Conservation (phyloP, 2,113 vertebrate genomes). For the Acanthisitta chloris region DNA sequence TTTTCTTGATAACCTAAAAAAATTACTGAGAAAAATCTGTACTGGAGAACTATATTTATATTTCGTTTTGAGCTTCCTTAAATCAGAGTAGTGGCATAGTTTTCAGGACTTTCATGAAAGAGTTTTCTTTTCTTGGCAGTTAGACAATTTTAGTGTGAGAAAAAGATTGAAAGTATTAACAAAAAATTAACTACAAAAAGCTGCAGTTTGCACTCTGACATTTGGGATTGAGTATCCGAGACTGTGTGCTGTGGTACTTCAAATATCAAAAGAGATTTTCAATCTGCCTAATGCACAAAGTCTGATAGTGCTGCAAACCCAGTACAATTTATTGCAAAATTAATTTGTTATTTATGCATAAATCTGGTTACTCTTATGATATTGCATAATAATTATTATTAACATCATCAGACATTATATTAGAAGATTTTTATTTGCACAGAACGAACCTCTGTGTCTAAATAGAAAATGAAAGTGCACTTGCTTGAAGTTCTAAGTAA, state of each 20-base stretch:
- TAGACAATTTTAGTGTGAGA: slow-evolving; percentile 27
- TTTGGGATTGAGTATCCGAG: not conserved
- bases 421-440: not conserved
- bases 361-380: not conserved
- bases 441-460: not conserved
- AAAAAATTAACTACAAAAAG: not conserved
- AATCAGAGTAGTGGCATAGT: slow-evolving; percentile 37
- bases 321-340: not conserved
- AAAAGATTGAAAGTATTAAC: slow-evolving; percentile 31
- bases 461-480: not conserved
- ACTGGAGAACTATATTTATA: slow-evolving; percentile 70
- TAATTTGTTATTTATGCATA: not conserved
- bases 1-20: slow-evolving; percentile 92
- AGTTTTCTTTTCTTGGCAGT: slow-evolving; percentile 52
- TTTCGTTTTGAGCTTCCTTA: slow-evolving; percentile 67
- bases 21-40: slow-evolving; percentile 78
- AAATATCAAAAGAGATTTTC: not conserved
- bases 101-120: slow-evolving; percentile 47
- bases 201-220: not conserved
- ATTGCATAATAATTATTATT: not conserved
- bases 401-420: not conserved
- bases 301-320: not conserved
- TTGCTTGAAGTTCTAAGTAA: not conserved
- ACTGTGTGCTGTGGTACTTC: not conserved
- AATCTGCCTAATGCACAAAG: not conserved